These are phyloP conservation scores for Lepeophtheirus salmonis DNA, from an alignment of 1,140 invertebrate genomes.

Conservation along the genomic window DNA sequence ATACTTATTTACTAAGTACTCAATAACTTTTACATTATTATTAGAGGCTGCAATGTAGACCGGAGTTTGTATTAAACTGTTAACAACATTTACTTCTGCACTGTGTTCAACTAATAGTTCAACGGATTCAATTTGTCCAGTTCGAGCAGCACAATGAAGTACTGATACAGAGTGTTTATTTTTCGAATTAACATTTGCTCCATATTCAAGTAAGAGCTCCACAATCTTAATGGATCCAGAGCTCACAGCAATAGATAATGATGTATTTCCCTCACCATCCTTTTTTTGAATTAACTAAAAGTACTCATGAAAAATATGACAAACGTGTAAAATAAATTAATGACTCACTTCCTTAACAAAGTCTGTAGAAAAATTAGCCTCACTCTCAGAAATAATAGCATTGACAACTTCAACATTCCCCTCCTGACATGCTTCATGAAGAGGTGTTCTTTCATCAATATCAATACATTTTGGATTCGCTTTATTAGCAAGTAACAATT, in stretches of 20 bases:
- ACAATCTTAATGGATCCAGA: neutral
- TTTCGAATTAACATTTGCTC: neutral
- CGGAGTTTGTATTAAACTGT: neutral
- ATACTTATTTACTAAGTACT: neutral
- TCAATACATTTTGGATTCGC: neutral
- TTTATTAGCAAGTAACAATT: neutral
- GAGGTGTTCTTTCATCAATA: neutral
- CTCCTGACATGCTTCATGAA: conserved; percentile 11
- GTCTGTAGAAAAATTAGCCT: neutral
- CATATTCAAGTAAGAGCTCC: neutral
- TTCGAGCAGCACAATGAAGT: conserved; percentile 1
- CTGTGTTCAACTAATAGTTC: neutral
- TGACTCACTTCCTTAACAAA: neutral
- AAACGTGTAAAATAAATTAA: too few species aligned
- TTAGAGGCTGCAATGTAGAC: neutral
- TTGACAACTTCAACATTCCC: neutral
- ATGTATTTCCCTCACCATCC: neutral
- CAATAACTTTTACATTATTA: neutral
- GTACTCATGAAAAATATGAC: too few species aligned
- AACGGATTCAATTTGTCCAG: neutral
- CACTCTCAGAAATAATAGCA: neutral
- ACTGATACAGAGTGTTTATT: neutral
- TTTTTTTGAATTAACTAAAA: neutral
- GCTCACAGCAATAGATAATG: neutral
- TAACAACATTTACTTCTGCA: neutral